Conservation (phyloP, 2,113 vertebrate genomes). For the Toxotes jaculatrix region DNA sequence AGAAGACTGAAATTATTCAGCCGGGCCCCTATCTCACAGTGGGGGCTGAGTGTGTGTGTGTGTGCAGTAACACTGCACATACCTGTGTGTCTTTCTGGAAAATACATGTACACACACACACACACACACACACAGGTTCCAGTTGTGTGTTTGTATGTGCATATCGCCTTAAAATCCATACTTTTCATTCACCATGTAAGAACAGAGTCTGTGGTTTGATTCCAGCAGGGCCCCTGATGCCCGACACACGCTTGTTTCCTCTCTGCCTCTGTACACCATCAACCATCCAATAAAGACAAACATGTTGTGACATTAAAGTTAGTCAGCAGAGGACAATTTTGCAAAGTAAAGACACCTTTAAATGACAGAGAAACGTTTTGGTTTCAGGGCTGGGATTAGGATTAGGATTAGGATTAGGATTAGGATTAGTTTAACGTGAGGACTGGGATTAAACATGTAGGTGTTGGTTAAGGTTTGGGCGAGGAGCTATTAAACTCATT, state of each 20-base stretch:
- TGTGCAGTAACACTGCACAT: neutral
- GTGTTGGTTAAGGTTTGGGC: neutral
- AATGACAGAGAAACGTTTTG: too few relatives aligned
- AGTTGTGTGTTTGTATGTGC: neutral
- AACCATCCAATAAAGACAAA: too few relatives aligned
- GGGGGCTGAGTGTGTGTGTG: constrained; percentile 10
- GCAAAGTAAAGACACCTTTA: too few relatives aligned
- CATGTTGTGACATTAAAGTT: too few relatives aligned
- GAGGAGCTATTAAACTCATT: neutral
- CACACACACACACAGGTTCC: neutral
- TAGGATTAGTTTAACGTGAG: neutral
- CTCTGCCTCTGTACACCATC: too few relatives aligned
- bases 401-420: neutral
- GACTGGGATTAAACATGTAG: neutral
- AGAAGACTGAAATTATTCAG: constrained; percentile 75
- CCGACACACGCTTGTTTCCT: too few relatives aligned
- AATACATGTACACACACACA: neutral
- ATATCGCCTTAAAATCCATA: neutral
- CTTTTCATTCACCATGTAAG: too few relatives aligned
- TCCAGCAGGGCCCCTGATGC: too few relatives aligned
- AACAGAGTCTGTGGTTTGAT: too few relatives aligned
- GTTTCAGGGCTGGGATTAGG: too few relatives aligned
- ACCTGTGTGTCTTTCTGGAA: neutral
- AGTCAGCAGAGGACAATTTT: too few relatives aligned
- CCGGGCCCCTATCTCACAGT: constrained; percentile 33